Percentiles rank a stretch among this genome's conserved stretches.
These are phyloP conservation scores for Pseudochromis fuscus DNA, from an alignment of 2,797 vertebrate species.

Conservation along the genomic window DNA sequence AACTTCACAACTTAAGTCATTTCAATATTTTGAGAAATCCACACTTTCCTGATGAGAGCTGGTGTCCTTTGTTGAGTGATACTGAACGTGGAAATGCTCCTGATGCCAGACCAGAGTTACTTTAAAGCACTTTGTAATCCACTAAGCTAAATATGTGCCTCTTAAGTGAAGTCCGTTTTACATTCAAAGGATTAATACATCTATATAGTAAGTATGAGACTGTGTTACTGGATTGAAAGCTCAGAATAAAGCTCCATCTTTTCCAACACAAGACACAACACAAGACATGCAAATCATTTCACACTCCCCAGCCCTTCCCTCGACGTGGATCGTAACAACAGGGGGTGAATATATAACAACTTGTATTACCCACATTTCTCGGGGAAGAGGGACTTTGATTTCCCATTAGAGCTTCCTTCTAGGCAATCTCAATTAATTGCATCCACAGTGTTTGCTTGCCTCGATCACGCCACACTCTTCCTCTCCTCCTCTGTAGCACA, in stretches of 20 bases:
- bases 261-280: background rate
- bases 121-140: too few species aligned
- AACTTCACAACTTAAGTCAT: too few species aligned
- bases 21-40: background rate
- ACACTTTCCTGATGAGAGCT: background rate
- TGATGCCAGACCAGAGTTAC: too few species aligned
- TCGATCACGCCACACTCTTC: slow-evolving; percentile 23
- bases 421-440: slow-evolving; percentile 69
- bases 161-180: too few species aligned
- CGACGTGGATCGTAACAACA: slow-evolving; percentile 32
- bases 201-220: background rate
- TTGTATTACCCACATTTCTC: slow-evolving; percentile 49
- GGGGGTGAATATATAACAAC: slow-evolving; percentile 30
- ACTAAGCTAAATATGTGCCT: too few species aligned
- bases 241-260: slow-evolving; percentile 1
- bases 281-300: slow-evolving; percentile 17
- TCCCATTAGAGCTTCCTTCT: slow-evolving; percentile 62
- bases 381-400: slow-evolving; percentile 61
- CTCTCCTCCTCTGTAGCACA: slow-evolving; percentile 1
- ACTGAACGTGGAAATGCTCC: too few species aligned
- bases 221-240: background rate
- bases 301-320: slow-evolving; percentile 4
- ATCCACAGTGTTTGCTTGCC: slow-evolving; percentile 63
- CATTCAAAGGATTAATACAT: background rate
- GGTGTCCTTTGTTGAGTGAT: too few species aligned